Evolutionary conservation across 2,888 invertebrate species (phyloP), one percentile per base, ranked within the genome.

Genomic region (Euspilapteryx auroguttella): DNA sequence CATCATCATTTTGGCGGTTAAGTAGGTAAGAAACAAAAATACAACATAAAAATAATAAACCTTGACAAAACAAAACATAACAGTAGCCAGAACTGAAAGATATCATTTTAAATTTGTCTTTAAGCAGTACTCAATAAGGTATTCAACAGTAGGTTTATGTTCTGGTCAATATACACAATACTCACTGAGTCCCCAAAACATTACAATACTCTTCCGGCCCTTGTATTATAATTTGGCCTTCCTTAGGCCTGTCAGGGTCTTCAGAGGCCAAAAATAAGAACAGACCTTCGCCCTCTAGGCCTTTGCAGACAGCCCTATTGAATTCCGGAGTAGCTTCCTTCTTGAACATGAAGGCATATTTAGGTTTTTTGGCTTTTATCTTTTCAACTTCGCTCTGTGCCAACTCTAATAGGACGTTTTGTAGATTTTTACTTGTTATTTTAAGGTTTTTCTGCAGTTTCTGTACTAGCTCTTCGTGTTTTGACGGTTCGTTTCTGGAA

Each of bases 251-350:
- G 31, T 81, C 83, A 3, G 82, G 83, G 32, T 90, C 89, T 14
- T 87, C 86, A 0, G 84, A 81, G 0, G 83, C 85, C 28, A 89
- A 43, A 39, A 89, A 83, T 30, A 87, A 57, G 31, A 87, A 79
- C 27, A 85, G 55, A 5, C 65, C 77, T 41, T 63, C 62, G 1
- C 63, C 71, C 23, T 81, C 83, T 28, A 87, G 48, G 36, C 82
- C 83, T 37, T 83, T 81, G 10, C 87, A 66, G 32, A 92, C 76
- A 12, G 77, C 76, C 36, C 82, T 80, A 49, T 88, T 84, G 44
- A 88, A 92, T 43, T 90, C 89, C 4, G 81, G 78, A 38, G 89
- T 90, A 0, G 86, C 89, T 46, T 89, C 90, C 41, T 85, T 86
- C 36, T 85, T 81, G 42, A 79, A 82, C 44, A 85, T 50, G 15